Percentiles rank a stretch among this genome's conserved stretches.
Conservation (phyloP, 2,797 vertebrate species). For the Brachymystax lenok region DNA sequence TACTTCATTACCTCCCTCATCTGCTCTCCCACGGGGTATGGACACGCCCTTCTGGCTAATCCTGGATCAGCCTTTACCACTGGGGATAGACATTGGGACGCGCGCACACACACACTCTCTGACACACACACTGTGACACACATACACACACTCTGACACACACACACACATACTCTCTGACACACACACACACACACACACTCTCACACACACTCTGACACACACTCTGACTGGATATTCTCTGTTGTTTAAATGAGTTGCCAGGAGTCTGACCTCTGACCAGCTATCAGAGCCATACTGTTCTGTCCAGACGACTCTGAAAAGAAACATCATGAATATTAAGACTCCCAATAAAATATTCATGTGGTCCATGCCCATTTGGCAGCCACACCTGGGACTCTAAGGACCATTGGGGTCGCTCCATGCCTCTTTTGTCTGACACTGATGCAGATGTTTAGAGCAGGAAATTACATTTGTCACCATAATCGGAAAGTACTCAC, state of each 20-base stretch:
- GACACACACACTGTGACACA: slow-evolving; percentile 13
- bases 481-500: slow-evolving; percentile 51
- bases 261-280: slow-evolving; percentile 56
- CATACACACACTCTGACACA: slow-evolving; percentile 45
- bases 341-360: slow-evolving; percentile 69
- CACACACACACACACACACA: no score
- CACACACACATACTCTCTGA: slow-evolving; percentile 2
- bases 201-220: no score
- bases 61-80: slow-evolving; percentile 71
- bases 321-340: slow-evolving; percentile 65
- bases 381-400: slow-evolving; percentile 67
- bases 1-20: slow-evolving; percentile 56
- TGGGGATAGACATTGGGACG: slow-evolving; percentile 34
- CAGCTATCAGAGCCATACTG: slow-evolving; percentile 55
- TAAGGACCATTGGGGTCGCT: slow-evolving; percentile 64
- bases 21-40: slow-evolving; percentile 51
- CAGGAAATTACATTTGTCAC: slow-evolving; percentile 76
- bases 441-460: slow-evolving; percentile 76
- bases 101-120: slow-evolving; percentile 17
- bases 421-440: slow-evolving; percentile 68
- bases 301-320: slow-evolving; percentile 61
- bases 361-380: slow-evolving; percentile 64
- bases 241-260: slow-evolving; percentile 16
- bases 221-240: slow-evolving; percentile 15
- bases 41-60: slow-evolving; percentile 65